Base-by-base conservation (phyloP, 2,113 vertebrate genomes). In the Ondatra zibethicus region DNA sequence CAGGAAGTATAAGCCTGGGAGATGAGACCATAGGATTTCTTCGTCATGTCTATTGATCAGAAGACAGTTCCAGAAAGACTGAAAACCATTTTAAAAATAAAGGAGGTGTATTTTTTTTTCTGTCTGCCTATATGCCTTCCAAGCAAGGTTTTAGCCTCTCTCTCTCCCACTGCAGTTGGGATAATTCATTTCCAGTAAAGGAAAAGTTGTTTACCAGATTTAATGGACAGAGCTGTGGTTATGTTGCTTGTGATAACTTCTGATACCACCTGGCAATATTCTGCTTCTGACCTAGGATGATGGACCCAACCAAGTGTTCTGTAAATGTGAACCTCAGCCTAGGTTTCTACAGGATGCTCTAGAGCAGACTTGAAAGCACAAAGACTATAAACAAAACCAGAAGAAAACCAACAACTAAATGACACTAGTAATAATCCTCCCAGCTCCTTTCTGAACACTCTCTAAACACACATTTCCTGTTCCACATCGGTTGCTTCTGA, bases 1-100 rank as follows among this genome's bases (percentile, higher is more conserved):
- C 75, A 61, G 70, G 81, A 86, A 93, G 90, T 66, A 93, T 96
- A 95, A 94, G 92, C 65, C 76, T 85, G 61, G 70, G 61, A 94
- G 80, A 96, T 94, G 88, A 96, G 66, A 93, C 65, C 36, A 52
- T 85, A 85, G 85, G 65, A 81, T 96, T 95, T 89, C 76, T 97
- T 94, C 86, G 90, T 91, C 80, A 93, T 93, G 94, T 92, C 84
- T 96, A 96, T 95, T 96, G 96, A 97, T 96, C 73, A 65, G 82
- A 96, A 93, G 47, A 88, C 33, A 94, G 61, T 66, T 77, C 84
- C 65, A 80, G 94, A 93, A 95, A 47, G 68, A 76, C 81, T 80
- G 1, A 5, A 92, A 93, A 95, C 27, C 84, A 39, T 89, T 65
- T 96, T 96, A 81, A 94, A 96, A 95, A 97, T 93, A 96, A 97